phyloP scores from a whole-genome alignment of 2,888 invertebrate genomes.

The Eupeodes latifasciatus region DNA sequence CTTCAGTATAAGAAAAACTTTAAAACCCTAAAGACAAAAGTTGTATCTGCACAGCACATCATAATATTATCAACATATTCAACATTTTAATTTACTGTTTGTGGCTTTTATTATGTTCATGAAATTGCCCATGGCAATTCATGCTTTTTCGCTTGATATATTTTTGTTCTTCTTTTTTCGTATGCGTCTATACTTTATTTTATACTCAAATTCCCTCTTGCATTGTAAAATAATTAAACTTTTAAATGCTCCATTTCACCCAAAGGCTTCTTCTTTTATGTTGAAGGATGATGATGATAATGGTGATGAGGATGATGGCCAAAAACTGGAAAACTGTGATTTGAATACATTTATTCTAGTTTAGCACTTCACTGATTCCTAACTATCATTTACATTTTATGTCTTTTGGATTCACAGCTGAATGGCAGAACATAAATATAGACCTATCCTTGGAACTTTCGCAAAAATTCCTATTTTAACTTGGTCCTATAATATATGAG shows the following conservation, averaged over 20 bases:
- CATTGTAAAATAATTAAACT: constrained; percentile 74
- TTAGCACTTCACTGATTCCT: constrained; percentile 48
- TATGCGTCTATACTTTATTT: no score
- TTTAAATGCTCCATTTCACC: constrained; percentile 70
- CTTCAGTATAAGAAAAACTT: no score
- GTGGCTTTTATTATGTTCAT: constrained; percentile 22
- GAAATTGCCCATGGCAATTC: constrained; percentile 18
- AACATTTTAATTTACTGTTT: constrained; percentile 29
- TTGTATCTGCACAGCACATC: background rate
- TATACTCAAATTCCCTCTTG: constrained; percentile 38
- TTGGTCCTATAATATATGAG: background rate
- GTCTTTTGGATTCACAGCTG: constrained; percentile 20
- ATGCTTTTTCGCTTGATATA: background rate
- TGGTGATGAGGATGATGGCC: constrained; percentile 6
- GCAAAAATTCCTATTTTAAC: constrained; percentile 40
- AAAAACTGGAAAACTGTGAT: constrained; percentile 51
- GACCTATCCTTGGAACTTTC: constrained; percentile 13
- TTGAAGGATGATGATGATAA: background rate
- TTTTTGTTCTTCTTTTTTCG: background rate
- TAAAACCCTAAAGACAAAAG: background rate
- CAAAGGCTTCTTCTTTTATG: constrained; percentile 28
- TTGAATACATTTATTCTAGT: constrained; percentile 57
- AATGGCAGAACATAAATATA: constrained; percentile 6
- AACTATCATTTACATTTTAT: constrained; percentile 68
- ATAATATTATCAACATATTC: background rate